Evolutionary conservation across 2,888 invertebrate species (phyloP), one percentile per base, ranked within the genome.

Genomic region (Patella caerulea): DNA sequence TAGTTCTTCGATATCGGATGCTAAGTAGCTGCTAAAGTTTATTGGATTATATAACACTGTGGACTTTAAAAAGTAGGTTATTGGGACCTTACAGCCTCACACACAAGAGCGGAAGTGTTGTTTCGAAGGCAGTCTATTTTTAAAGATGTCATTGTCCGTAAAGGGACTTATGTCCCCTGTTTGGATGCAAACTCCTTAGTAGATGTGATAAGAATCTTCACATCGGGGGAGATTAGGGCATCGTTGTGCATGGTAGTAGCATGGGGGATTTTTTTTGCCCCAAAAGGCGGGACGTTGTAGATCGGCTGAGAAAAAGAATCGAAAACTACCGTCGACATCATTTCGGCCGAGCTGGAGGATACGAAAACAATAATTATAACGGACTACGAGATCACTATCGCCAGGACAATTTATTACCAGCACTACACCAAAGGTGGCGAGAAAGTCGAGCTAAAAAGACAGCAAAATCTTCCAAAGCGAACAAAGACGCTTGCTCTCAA

Each of bases 391-490:
- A 97, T 90, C 97, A 97, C 91, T 96, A 97, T 91, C 95, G 96
- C 87, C 95, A 97, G 92, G 97, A 97, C 92, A 97, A 97, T 59
- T 94, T 95, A 86, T 24, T 65, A 14, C 78, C 78, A 34, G 94
- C 96, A 83, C 93, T 98, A 82, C 96, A 96, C 92, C 97, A 97
- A 92, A 94, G 96, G 83, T 97, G 95, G 92, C 94, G 97, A 87
- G 98, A 98, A 92, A 95, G 95, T 91, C 97, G 97, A 92, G 95
- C 96, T 85, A 97, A 97, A 92, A 94, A 96, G 86, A 95, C 95
- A 85, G 84, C 87, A 14, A 89, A 89, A 79, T 84, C 83, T 56
- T 81, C 82, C 29, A 84, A 84, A 74, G 55, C 79, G 19, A 81
- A 77, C 70, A 79, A 81, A 74, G 84, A 82, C 82, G 85, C 78